Conservation (phyloP, 2,113 vertebrate genomes). For the Balaeniceps rex region DNA sequence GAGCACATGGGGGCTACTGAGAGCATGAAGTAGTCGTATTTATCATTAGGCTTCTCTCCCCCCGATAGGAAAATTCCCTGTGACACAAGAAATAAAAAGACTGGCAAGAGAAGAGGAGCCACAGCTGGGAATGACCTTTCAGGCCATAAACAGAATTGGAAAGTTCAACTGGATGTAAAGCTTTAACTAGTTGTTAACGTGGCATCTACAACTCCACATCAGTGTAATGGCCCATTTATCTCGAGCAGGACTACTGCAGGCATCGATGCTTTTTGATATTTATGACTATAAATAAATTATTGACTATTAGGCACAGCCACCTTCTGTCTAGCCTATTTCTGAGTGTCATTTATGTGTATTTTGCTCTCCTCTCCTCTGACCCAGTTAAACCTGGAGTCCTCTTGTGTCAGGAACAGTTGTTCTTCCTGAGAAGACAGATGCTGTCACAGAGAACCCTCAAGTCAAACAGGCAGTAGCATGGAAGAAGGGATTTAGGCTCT, state of each 20-base stretch:
- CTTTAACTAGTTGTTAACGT: background rate
- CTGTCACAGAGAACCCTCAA: background rate
- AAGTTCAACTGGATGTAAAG: background rate
- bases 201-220: background rate
- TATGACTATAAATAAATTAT: background rate
- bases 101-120: background rate
- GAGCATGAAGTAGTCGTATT: background rate
- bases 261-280: background rate
- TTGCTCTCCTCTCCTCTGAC: background rate
- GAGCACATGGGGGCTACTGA: background rate
- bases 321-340: background rate
- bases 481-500: background rate
- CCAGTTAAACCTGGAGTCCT: background rate
- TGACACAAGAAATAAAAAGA: background rate
- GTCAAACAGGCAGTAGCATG: background rate
- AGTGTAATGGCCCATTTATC: background rate
- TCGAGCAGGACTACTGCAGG: background rate
- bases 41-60: background rate
- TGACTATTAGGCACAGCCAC: background rate
- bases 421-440: background rate
- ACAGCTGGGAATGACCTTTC: background rate
- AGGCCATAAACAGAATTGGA: background rate
- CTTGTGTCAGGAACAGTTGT: background rate
- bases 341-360: background rate
- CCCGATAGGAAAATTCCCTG: background rate